Evolutionary conservation across 2,113 vertebrate genomes (phyloP).

Genomic region (Stictonetta naevosa): DNA sequence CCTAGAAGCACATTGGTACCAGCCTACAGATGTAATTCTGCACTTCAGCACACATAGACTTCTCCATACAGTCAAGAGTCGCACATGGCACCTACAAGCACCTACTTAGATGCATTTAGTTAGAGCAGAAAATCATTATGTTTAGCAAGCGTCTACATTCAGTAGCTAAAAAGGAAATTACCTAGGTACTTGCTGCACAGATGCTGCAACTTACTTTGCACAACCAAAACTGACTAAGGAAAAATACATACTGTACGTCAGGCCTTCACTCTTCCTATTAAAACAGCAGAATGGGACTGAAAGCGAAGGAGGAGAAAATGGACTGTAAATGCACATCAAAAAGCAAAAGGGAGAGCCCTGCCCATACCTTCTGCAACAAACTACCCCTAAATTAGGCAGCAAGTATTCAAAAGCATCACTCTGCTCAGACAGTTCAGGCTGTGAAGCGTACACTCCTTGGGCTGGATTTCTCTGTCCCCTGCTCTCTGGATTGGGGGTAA

Average conservation of each 20-base stretch:
- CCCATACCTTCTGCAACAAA: background rate
- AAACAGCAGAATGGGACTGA: background rate
- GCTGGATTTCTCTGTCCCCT: background rate
- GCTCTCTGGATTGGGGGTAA: background rate
- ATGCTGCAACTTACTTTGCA: background rate
- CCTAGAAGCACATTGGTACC: background rate
- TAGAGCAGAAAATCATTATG: background rate
- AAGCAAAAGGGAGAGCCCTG: background rate
- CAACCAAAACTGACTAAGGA: background rate
- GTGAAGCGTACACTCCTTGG: background rate
- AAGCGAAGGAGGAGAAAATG: background rate
- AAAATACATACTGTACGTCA: background rate
- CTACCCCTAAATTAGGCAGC: background rate
- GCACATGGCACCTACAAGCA: background rate
- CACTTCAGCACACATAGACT: background rate
- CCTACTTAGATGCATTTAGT: background rate
- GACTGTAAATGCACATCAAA: background rate
- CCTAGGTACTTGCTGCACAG: background rate
- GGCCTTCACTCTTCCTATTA: background rate
- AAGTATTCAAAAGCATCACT: background rate
- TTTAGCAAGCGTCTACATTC: background rate
- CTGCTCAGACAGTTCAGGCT: background rate
- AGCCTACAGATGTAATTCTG: background rate
- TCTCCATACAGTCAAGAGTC: background rate
- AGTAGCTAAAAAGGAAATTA: background rate